Percentiles rank a stretch among this genome's conserved stretches.
Evolutionary conservation across 2,113 vertebrate species (phyloP).

Genomic region (Nibea coibor): DNA sequence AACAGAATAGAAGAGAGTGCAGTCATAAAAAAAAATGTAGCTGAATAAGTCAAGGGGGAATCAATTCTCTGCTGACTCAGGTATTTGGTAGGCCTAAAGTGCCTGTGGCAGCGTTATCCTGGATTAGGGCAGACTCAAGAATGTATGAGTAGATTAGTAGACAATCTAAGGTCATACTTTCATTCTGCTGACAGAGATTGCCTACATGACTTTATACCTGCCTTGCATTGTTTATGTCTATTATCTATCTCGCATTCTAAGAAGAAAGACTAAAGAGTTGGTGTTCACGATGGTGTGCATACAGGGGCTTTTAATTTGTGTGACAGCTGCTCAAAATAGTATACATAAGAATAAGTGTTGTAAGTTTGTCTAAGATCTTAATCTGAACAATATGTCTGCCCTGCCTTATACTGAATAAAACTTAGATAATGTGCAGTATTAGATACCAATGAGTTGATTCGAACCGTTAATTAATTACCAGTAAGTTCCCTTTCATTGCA

Average conservation of each 20-base stretch:
- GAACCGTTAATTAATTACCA: background rate
- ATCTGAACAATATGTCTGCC: background rate
- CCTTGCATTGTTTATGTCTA: background rate
- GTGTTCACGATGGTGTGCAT: background rate
- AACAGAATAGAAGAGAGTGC: background rate
- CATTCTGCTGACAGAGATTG: background rate
- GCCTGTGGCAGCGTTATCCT: background rate
- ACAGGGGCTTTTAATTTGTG: background rate
- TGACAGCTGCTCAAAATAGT: background rate
- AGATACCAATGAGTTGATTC: background rate
- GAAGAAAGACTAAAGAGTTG: background rate
- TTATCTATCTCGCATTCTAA: background rate
- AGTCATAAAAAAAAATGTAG: background rate
- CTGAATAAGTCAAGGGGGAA: conserved; percentile 18
- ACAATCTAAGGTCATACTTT: conserved; percentile 37
- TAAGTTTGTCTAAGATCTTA: background rate
- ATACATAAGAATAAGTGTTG: background rate
- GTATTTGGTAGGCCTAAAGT: background rate
- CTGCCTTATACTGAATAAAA: background rate
- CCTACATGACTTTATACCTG: conserved; percentile 2
- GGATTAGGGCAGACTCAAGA: conserved; percentile 13
- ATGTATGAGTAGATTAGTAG: conserved; percentile 32
- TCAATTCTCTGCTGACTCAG: conserved; percentile 32
- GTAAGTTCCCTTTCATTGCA: background rate
- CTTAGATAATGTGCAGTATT: background rate